Conservation (phyloP, 2,888 invertebrate species). For the Polyommatus iphigenia region DNA sequence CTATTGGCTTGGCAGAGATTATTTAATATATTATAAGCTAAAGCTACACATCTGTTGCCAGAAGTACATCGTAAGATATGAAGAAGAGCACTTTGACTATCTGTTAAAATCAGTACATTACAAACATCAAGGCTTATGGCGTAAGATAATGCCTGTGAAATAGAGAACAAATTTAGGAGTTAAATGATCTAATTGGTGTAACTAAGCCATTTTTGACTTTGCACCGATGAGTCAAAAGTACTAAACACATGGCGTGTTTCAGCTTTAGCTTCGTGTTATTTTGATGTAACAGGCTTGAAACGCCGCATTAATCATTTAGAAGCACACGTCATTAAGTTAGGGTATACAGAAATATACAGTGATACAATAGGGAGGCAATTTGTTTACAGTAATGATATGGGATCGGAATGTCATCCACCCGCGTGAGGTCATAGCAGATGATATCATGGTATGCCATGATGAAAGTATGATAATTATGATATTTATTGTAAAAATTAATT, state of each 20-base stretch:
- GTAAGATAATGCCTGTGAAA: too few relatives aligned
- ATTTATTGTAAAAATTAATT: not conserved
- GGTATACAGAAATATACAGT: not conserved
- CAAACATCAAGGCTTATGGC: too few relatives aligned
- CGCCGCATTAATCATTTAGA: not conserved
- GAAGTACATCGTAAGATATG: too few relatives aligned
- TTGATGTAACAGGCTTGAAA: not conserved
- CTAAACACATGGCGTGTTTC: not conserved
- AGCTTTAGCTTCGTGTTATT: not conserved
- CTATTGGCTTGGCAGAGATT: too few relatives aligned
- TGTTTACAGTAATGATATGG: conserved; percentile 17
- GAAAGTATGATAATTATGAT: not conserved
- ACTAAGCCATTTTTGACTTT: not conserved
- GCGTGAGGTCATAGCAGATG: conserved; percentile 11
- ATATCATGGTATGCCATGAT: conserved; percentile 7
- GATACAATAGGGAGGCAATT: not conserved
- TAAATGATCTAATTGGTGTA: not conserved
- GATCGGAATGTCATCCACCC: conserved; percentile 10
- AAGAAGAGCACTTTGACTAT: too few relatives aligned
- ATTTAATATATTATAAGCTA: too few relatives aligned
- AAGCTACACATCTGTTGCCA: too few relatives aligned
- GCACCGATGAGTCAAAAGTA: not conserved
- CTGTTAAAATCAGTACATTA: too few relatives aligned
- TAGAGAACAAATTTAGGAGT: too few relatives aligned
- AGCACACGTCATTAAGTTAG: conserved; percentile 9